A percentile compares a stretch with the other conserved stretches of the same genome.
phyloP scores from a whole-genome alignment of 2,797 vertebrate genomes.

The Hyperoplus lanceolatus region DNA sequence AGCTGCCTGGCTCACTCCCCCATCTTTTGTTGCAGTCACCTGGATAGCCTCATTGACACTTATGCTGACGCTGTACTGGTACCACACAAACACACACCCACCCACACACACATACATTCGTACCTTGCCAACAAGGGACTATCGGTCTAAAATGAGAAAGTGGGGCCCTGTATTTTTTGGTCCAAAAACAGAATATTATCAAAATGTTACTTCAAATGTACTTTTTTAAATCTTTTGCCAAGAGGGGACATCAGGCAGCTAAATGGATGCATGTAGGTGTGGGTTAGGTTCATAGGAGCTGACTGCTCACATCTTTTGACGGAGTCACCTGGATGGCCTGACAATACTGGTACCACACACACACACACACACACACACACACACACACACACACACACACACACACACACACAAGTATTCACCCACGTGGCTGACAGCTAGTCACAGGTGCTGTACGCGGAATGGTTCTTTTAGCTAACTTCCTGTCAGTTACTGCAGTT shows the following conservation, averaged over 20 bases:
- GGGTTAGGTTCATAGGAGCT: slow-evolving; percentile 67
- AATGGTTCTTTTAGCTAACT: too few species aligned
- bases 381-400: slow-evolving; percentile 9
- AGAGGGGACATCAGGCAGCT: slow-evolving; percentile 44
- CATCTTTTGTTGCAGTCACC: slow-evolving; percentile 64
- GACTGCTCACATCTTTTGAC: slow-evolving; percentile 56
- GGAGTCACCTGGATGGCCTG: slow-evolving; percentile 63
- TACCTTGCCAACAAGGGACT: background rate
- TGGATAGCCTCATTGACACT: slow-evolving; percentile 61
- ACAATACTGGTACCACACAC: background rate
- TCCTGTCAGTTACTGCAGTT: too few species aligned
- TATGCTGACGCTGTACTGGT: slow-evolving; percentile 47
- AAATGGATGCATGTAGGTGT: slow-evolving; percentile 73
- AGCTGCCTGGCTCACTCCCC: slow-evolving; percentile 64
- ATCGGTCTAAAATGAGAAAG: too few species aligned
- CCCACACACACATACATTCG: background rate
- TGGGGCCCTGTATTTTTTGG: too few species aligned
- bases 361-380: background rate
- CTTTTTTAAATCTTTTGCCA: too few species aligned
- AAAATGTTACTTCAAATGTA: too few species aligned
- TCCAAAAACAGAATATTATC: too few species aligned
- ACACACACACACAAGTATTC: slow-evolving; percentile 14
- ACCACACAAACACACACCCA: slow-evolving; percentile 18
- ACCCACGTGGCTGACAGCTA: background rate
- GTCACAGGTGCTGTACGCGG: background rate